Base-by-base conservation (phyloP, 92 coral and sea anemone genomes). In the Ricordea florida region DNA sequence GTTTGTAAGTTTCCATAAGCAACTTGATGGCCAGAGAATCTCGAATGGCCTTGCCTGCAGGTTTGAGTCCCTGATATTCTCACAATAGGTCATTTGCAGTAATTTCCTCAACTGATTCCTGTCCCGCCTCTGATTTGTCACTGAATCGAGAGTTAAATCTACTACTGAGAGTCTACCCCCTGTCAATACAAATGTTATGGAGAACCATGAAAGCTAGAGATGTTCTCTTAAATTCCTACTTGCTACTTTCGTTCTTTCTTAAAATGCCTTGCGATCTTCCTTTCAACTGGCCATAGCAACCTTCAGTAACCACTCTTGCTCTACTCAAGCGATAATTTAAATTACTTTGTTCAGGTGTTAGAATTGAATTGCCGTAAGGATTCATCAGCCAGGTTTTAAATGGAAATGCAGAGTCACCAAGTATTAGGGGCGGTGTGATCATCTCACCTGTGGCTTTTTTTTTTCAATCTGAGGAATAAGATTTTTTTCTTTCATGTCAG, bases 171-270 rank as follows among this genome's bases (percentile, higher is more conserved):
- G 50, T 76, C 25, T 76, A 74, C 30, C 37, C 50, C 30, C 37
- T 62, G 35, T 76, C 83, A 22, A 75, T 61, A 35, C 82, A 62
- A 15, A 62, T 28, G 41, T 62, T 75, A 26, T 62, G 75, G 2
- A 74, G 50, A 21, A 75, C 74, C 73, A 61, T 73, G 53, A 71
- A 73, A 34, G 71, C 71, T 32, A 73, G 71, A 38, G 80, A 57
- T 36, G 71, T 45, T 62, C 32, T 32, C 46, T 32, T 75, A 13
- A 75, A 58, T 75, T 74, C 76, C 37, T 47, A 62, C 32, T 27
- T 50, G 27, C 63, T 69, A 34, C 66, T 23, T 50, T 69, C 76
- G 30, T 52, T 26, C 45, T 69, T 69, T 43, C 61, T 69, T 27
- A 24, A 25, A 20, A 69, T 0, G 43, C 28, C 44, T 41, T 48